Evolutionary conservation across 37 sponge, comb jelly and placozoan species (phyloP).

Genomic region (Bolinopsis microptera): DNA sequence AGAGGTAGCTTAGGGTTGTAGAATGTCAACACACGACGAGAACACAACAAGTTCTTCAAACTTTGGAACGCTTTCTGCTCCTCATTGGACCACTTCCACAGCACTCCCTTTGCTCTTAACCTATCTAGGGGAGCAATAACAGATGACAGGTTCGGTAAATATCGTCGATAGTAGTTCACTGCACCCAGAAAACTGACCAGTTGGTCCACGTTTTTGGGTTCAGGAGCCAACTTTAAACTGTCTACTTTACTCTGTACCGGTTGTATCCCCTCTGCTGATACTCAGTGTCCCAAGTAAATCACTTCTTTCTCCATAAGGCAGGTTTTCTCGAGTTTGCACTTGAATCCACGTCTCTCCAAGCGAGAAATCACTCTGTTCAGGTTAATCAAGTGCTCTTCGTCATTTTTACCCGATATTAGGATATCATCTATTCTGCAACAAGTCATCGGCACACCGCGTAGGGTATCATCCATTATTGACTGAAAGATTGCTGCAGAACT

Average conservation of each 20-base stretch:
- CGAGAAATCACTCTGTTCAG: not conserved
- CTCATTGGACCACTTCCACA: not conserved
- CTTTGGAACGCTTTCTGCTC: not conserved
- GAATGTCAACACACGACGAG: not conserved
- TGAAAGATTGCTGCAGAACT: not conserved
- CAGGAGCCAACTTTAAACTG: not conserved
- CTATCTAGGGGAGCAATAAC: not conserved
- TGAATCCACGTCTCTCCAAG: slow-evolving; percentile 9
- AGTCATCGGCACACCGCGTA: not conserved
- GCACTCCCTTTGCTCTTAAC: slow-evolving; percentile 14
- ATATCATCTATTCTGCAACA: slow-evolving; percentile 35
- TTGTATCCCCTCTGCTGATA: too few species aligned
- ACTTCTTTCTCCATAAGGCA: not conserved
- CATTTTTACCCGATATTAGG: not conserved
- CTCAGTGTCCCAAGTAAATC: too few species aligned
- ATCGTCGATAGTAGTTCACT: slow-evolving; percentile 8
- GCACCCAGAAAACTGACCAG: slow-evolving; percentile 8
- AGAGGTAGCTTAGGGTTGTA: not conserved
- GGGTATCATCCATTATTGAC: slow-evolving; percentile 2
- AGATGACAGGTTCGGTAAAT: not conserved
- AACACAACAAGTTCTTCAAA: not conserved
- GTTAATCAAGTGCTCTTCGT: not conserved
- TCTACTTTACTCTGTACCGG: slow-evolving; percentile 31
- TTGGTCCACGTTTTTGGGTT: not conserved
- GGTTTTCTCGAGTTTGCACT: not conserved